phyloP scores from a whole-genome alignment of 2,888 invertebrate species.

The Eristalis intricaria region DNA sequence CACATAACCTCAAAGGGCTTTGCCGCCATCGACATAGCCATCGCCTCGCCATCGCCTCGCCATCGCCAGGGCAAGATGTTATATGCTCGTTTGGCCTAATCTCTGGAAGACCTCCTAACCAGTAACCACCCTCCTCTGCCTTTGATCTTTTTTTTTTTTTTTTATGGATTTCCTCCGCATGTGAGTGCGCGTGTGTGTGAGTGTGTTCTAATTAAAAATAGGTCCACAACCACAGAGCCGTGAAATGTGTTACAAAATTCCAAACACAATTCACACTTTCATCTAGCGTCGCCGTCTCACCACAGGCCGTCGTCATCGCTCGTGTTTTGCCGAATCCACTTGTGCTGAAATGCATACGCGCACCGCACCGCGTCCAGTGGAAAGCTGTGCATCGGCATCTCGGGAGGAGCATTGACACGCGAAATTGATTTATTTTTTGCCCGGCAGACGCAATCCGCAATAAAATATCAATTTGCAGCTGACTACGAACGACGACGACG shows the following conservation, averaged over 20 bases:
- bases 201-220: conserved; percentile 64
- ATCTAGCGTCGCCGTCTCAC: conserved; percentile 15
- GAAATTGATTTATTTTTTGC: conserved; percentile 56
- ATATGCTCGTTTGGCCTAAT: background rate
- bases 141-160: conserved; percentile 21
- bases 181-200: background rate
- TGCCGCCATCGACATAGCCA: background rate
- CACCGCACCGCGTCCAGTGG: background rate
- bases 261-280: conserved; percentile 36
- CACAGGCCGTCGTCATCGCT: background rate
- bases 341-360: conserved; percentile 21
- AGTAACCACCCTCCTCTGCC: background rate
- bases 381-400: background rate
- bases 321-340: background rate
- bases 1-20: conserved; percentile 43
- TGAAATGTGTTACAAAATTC: conserved; percentile 34
- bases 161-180: background rate
- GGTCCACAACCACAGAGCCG: conserved; percentile 20
- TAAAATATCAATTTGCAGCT: conserved; percentile 61
- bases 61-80: background rate
- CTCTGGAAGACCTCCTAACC: background rate
- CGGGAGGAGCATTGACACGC: conserved; percentile 50
- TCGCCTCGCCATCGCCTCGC: background rate
- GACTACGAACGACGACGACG: conserved; percentile 2
- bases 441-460: conserved; percentile 33